Base-by-base conservation (phyloP, 2,888 invertebrate species). In the Lasioglossum zephyrum region DNA sequence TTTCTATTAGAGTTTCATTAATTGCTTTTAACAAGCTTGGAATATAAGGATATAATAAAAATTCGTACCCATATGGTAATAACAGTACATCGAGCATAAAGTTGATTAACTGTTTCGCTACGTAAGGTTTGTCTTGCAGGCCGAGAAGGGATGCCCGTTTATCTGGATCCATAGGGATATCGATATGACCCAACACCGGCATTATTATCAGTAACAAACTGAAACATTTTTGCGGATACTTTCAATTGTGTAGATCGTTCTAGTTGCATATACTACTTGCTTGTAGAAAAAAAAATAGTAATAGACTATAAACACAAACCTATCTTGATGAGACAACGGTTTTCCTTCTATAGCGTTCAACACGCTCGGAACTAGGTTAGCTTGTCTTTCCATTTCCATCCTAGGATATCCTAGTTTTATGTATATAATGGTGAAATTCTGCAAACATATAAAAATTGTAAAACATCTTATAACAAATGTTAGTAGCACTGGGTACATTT, bases 351-450 rank as follows among this genome's bases (percentile, higher is more conserved):
- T 96, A 86, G 98, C 97, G 92, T 97, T 97, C 41, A 99, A 95
- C 79, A 99, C 95, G 84, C 96, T 96, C 8, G 98, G 97, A 22
- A 98, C 96, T 84, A 98, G 95, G 87, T 96, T 96, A 8, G 97
- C 96, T 95, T 98, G 98, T 92, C 97, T 97, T 16, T 97, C 97
- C 74, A 96, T 95, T 18, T 97, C 96, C 91, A 99, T 95, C 78
- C 99, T 96, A 0, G 98, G 98, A 95, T 97, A 99, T 13, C 99
- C 99, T 96, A 98, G 96, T 93, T 98, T 98, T 87, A 99, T 97
- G 94, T 99, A 99, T 92, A 99, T 98, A 81, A 99, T 98, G 18
- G 98, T 97, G 94, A 99, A 99, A 95, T 99, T 99, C 97, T 98
- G 96, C 36, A 96, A 93, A 94, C 87, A 90, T 84, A 91, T 75